phyloP scores from a whole-genome alignment of 1,140 invertebrate genomes.

The Cyphomyrmex costatus region DNA sequence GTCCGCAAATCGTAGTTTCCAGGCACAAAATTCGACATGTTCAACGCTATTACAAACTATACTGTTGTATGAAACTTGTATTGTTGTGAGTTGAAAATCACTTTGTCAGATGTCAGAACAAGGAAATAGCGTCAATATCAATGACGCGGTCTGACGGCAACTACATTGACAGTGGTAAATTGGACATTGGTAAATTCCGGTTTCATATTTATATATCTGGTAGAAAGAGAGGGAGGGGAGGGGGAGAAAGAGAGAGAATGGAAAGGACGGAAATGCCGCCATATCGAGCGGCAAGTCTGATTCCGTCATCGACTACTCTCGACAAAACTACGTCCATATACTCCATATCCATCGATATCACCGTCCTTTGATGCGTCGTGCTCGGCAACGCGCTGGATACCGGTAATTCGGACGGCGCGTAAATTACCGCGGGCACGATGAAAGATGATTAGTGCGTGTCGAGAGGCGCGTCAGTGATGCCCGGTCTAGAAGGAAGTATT shows the following conservation, averaged over 20 bases:
- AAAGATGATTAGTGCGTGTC: constrained; percentile 34
- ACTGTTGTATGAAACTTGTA: no score
- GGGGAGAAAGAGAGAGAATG: background rate
- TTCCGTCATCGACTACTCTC: constrained; percentile 60
- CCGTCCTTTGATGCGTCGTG: background rate
- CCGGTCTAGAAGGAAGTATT: constrained; percentile 82
- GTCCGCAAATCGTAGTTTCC: no score
- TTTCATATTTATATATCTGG: no score
- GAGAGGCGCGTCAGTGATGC: constrained; percentile 77
- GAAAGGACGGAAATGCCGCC: background rate
- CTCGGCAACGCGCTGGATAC: background rate
- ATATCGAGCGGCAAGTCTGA: background rate
- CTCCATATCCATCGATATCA: background rate
- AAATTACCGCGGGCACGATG: constrained; percentile 37
- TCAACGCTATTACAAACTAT: no score
- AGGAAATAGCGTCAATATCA: no score
- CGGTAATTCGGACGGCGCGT: background rate
- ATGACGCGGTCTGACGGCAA: no score
- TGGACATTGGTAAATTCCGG: no score
- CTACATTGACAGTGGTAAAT: no score
- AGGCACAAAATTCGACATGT: no score
- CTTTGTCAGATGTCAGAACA: no score
- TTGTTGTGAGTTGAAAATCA: no score
- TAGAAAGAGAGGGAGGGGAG: no score
- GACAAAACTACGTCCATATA: constrained; percentile 66